Evolutionary conservation across 1,140 invertebrate species (phyloP), one percentile per base, ranked within the genome.

Genomic region (Colletes gigas): DNA sequence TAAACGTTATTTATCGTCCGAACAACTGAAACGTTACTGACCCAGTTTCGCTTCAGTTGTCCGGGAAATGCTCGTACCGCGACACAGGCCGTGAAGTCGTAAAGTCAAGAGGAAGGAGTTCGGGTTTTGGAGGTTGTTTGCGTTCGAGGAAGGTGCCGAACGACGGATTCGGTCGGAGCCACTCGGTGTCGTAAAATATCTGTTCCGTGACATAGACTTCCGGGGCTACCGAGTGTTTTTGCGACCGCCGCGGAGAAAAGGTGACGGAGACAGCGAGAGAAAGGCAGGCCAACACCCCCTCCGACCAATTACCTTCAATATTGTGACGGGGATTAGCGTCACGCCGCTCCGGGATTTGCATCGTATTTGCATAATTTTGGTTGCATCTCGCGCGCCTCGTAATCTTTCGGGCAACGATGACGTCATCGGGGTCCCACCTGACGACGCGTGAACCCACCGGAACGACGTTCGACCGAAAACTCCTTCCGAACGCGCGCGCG

Each of bases 351-450:
- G 70, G 88, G 91, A 93, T 93, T 93, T 93, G 91, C 92, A 93
- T 93, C 74, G 88, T 90, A 92, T 93, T 93, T 93, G 89, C 92
- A 93, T 93, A 93, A 93, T 93, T 93, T 93, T 86, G 88, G 90
- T 88, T 91, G 91, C 91, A 92, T 88, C 88, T 88, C 85, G 88
- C 44, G 44, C 83, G 78, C 79, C 84, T 78, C 69, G 87, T 91
- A 91, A 91, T 90, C 83, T 90, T 79, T 81, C 79, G 74, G 54
- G 63, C 81, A 81, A 83, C 82, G 79, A 74, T 90, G 89, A 91
- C 89, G 88, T 90, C 88, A 88, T 73, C 63, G 55, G 71, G 7
- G 54, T 76, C 52, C 77, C 82, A 70, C 78, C 79, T 78, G 79
- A 81, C 82, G 72, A 39, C 44, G 82, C 71, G 71, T 71, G 47